phyloP scores from a whole-genome alignment of 2,888 invertebrate genomes.

The Ennomos erosarius region DNA sequence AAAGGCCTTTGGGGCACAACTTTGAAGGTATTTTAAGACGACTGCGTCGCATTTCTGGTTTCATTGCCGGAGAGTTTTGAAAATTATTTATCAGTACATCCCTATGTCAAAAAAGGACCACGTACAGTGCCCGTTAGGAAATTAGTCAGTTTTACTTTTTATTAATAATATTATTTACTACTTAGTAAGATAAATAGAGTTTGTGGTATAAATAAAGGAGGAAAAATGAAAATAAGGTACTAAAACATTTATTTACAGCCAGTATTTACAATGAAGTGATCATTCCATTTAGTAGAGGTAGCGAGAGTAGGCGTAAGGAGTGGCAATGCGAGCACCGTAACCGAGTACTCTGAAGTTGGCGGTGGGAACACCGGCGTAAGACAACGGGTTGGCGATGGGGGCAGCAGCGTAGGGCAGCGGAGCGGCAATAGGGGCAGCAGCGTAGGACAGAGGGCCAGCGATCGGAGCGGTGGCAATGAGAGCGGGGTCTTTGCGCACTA shows the following conservation, averaged over 20 bases:
- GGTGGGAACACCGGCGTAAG: slow-evolving; percentile 28
- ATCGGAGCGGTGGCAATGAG: slow-evolving; percentile 52
- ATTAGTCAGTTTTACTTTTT: no score
- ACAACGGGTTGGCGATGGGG: slow-evolving; percentile 6
- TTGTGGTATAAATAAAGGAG: no score
- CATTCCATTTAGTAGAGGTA: slow-evolving; percentile 44
- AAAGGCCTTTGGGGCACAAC: slow-evolving; percentile 18
- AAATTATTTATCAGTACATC: no score
- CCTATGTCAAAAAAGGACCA: no score
- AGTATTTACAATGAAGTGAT: slow-evolving; percentile 49
- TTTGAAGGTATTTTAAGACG: slow-evolving; percentile 37
- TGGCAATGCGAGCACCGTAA: slow-evolving; percentile 40
- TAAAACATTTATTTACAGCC: slow-evolving; percentile 52
- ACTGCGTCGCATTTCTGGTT: not conserved
- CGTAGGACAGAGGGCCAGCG: slow-evolving; percentile 46
- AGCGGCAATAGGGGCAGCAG: slow-evolving; percentile 37
- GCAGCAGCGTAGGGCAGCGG: slow-evolving; percentile 36
- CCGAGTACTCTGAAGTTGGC: slow-evolving; percentile 41
- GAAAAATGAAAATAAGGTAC: slow-evolving; percentile 32
- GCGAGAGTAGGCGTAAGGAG: slow-evolving; percentile 46
- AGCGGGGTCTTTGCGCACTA: slow-evolving; percentile 81
- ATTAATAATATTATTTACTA: no score
- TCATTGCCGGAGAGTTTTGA: no score
- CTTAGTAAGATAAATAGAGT: no score
- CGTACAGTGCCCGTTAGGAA: no score